These are phyloP conservation scores for Galaxias olidus DNA, from an alignment of 2,797 vertebrate genomes.

Conservation along the genomic window DNA sequence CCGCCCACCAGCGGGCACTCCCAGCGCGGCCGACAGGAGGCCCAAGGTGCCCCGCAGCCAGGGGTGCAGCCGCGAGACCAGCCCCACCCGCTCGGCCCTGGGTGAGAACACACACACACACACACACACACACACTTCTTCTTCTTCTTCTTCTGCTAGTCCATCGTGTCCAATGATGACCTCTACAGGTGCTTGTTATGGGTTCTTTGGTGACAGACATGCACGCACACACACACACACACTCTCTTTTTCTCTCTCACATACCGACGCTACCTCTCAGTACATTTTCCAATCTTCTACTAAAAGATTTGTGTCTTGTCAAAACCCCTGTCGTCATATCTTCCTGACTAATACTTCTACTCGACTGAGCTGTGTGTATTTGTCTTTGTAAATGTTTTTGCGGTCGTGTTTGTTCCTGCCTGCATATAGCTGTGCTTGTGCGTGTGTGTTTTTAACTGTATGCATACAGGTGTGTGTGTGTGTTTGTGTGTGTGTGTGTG, in stretches of 20 bases:
- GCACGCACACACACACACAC: too few relatives aligned
- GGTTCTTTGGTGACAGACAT: too few relatives aligned
- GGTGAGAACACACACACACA: conserved; percentile 72
- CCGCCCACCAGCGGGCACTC: conserved; percentile 71
- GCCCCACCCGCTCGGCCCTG: conserved; percentile 84
- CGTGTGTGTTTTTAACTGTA: conserved; percentile 3
- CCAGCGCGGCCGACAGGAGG: conserved; percentile 77
- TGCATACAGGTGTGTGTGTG: conserved; percentile 27
- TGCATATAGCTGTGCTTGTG: conserved; percentile 27
- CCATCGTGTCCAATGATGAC: too few relatives aligned
- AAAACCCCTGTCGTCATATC: background rate
- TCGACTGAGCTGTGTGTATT: conserved; percentile 36
- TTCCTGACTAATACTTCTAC: conserved; percentile 47
- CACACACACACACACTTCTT: background rate
- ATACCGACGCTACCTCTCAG: too few relatives aligned
- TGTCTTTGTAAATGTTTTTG: too few relatives aligned
- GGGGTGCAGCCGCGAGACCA: conserved; percentile 95
- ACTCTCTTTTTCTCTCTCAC: too few relatives aligned
- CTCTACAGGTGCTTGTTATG: too few relatives aligned
- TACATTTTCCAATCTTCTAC: too few relatives aligned
- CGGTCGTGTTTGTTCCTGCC: conserved; percentile 4
- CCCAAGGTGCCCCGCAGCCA: conserved; percentile 91
- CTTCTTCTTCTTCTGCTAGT: too few relatives aligned
- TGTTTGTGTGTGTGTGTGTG: conserved; percentile 30
- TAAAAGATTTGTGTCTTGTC: too few relatives aligned